Conservation (phyloP, 1,140 invertebrate species). For the Laupala kohalensis region DNA sequence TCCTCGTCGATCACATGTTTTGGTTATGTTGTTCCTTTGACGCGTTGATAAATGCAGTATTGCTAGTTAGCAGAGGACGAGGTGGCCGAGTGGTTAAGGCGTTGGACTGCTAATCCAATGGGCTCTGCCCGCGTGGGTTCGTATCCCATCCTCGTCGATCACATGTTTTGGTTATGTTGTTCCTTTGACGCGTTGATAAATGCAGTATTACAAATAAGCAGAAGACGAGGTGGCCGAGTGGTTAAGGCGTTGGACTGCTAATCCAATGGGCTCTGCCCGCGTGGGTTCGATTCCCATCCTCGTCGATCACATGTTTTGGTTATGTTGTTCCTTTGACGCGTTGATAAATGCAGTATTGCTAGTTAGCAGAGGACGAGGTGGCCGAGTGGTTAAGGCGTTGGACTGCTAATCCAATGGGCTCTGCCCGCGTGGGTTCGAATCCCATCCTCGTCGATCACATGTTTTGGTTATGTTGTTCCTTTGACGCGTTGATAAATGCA, state of each 20-base stretch:
- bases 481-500: too few relatives aligned
- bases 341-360: too few relatives aligned
- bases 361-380: too few relatives aligned
- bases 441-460: slow-evolving; percentile 17
- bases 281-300: slow-evolving; percentile 13
- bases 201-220: too few relatives aligned
- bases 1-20: slow-evolving; percentile 14
- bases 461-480: too few relatives aligned
- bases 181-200: too few relatives aligned
- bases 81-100: slow-evolving; percentile 13
- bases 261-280: slow-evolving; percentile 11
- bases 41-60: too few relatives aligned
- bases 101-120: slow-evolving; percentile 13
- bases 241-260: slow-evolving; percentile 13
- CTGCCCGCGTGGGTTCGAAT: slow-evolving; percentile 17
- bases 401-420: slow-evolving; percentile 17
- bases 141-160: slow-evolving; percentile 12
- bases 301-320: too few relatives aligned
- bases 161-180: too few relatives aligned
- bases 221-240: slow-evolving; percentile 12
- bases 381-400: slow-evolving; percentile 17
- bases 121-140: slow-evolving; percentile 10
- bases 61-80: too few relatives aligned
- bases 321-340: too few relatives aligned
- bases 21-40: too few relatives aligned